These are phyloP conservation scores for Papilio xuthus DNA, from an alignment of 1,140 invertebrate species.

Conservation along the genomic window DNA sequence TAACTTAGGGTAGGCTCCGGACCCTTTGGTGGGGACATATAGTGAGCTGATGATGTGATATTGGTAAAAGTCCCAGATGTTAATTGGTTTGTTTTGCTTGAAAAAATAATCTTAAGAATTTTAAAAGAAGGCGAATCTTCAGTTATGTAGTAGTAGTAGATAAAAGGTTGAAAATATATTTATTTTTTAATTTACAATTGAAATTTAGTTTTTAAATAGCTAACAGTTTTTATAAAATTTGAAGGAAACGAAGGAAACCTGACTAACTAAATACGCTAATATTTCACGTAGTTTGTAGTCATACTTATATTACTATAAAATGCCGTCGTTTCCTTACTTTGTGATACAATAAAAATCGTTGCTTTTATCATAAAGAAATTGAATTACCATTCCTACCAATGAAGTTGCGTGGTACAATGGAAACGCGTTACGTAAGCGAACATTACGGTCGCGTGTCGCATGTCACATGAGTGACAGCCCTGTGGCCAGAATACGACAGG, in stretches of 20 bases:
- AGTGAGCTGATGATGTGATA: too few species aligned
- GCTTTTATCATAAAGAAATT: background rate
- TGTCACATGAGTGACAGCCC: constrained; percentile 40
- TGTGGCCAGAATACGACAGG: constrained; percentile 22
- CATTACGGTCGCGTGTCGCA: constrained; percentile 39
- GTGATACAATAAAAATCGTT: background rate
- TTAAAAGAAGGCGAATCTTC: too few species aligned
- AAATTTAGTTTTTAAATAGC: background rate
- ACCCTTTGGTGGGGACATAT: too few species aligned
- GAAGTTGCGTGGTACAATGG: constrained; percentile 31
- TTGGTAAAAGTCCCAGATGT: too few species aligned
- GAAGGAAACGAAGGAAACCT: background rate
- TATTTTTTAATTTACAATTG: too few species aligned
- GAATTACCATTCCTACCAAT: background rate
- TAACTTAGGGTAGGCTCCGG: too few species aligned
- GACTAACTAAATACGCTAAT: background rate
- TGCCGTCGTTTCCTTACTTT: background rate
- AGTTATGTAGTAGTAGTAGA: too few species aligned
- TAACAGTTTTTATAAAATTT: background rate
- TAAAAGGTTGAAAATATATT: too few species aligned
- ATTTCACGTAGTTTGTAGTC: constrained; percentile 14
- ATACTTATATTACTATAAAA: background rate
- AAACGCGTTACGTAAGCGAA: constrained; percentile 38
- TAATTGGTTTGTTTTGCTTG: too few species aligned
- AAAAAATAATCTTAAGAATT: too few species aligned